A percentile compares a stretch with the other conserved stretches of the same genome.
phyloP scores from a whole-genome alignment of 2,113 vertebrate species.

The Numenius arquata region DNA sequence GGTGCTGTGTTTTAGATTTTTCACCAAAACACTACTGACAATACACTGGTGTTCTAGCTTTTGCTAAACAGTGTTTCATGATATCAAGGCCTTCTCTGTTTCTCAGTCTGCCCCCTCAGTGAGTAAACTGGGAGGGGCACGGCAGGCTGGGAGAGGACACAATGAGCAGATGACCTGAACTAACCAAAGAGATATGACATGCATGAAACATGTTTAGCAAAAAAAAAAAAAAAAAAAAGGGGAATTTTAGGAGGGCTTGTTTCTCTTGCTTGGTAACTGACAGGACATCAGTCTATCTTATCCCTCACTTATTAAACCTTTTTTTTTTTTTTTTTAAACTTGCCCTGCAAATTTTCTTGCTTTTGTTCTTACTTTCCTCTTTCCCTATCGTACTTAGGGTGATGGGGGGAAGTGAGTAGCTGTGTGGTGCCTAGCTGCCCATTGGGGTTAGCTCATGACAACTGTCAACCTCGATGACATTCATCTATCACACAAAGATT shows the following conservation, averaged over 20 bases:
- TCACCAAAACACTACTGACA: neutral
- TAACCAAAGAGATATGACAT: neutral
- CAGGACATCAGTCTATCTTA: neutral
- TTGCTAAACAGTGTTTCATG: neutral
- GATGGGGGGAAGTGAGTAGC: neutral
- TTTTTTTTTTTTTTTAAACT: neutral
- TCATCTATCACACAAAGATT: neutral
- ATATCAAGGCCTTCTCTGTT: neutral
- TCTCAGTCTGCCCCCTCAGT: neutral
- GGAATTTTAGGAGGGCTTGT: neutral
- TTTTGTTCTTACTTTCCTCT: neutral
- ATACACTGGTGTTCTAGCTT: neutral
- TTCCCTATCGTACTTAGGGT: neutral
- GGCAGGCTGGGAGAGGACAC: neutral
- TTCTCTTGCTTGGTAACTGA: neutral
- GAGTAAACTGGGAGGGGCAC: accelerated
- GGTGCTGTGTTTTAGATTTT: neutral
- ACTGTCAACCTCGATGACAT: neutral
- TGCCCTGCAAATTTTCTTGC: neutral
- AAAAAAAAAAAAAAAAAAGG: neutral
- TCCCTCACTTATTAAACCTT: neutral
- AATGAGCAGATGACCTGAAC: neutral
- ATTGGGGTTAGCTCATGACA: neutral
- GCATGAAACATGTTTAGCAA: neutral
- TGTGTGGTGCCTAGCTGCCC: neutral